These are phyloP conservation scores for Borostomias antarcticus DNA, from an alignment of 2,797 vertebrate genomes.

Conservation along the genomic window DNA sequence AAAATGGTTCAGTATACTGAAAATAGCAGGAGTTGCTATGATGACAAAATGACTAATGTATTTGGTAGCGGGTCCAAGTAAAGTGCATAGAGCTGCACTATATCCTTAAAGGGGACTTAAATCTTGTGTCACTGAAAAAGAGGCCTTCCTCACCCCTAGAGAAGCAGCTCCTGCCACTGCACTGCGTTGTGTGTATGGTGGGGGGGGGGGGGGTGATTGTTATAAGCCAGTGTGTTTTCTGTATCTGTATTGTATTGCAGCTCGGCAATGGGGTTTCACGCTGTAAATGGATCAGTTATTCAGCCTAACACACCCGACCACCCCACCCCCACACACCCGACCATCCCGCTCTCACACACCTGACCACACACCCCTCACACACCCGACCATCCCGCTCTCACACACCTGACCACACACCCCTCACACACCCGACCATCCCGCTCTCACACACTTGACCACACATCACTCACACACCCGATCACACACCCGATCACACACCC, in stretches of 20 bases:
- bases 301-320: constrained; percentile 51
- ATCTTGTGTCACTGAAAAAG: constrained; percentile 59
- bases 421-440: too few relatives aligned
- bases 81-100: constrained; percentile 25
- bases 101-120: constrained; percentile 31
- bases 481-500: too few relatives aligned
- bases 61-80: background rate
- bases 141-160: constrained; percentile 52
- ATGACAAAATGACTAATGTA: background rate
- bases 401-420: too few relatives aligned
- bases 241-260: constrained; percentile 52
- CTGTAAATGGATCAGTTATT: constrained; percentile 70
- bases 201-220: constrained; percentile 47
- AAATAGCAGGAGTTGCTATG: background rate
- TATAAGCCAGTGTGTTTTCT: constrained; percentile 54
- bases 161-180: constrained; percentile 44
- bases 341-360: too few relatives aligned
- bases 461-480: too few relatives aligned
- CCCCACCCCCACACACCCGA: too few relatives aligned
- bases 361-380: too few relatives aligned
- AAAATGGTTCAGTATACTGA: background rate
- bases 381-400: too few relatives aligned
- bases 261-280: constrained; percentile 61
- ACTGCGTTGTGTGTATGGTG: constrained; percentile 48
- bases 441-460: too few relatives aligned